These are phyloP conservation scores for Scomber japonicus DNA, from an alignment of 2,113 vertebrate species.

Conservation along the genomic window DNA sequence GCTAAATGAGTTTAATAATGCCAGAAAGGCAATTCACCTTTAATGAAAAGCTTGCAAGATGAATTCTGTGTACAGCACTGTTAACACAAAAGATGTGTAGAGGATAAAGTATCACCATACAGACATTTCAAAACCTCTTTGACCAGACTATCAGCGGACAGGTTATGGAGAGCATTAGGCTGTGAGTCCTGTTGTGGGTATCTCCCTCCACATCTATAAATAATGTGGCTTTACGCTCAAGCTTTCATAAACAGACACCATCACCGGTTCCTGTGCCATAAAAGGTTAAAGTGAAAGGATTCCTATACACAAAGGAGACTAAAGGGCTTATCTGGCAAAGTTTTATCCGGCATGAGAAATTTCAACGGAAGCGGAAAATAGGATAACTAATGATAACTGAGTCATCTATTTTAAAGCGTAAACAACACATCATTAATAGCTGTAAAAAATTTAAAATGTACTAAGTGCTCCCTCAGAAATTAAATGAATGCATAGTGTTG, in stretches of 20 bases:
- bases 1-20: constrained; percentile 69
- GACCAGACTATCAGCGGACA: constrained; percentile 25
- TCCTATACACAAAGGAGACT: constrained; percentile 10
- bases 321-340: constrained; percentile 16
- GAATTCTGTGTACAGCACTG: constrained; percentile 31
- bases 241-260: constrained; percentile 73
- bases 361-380: constrained; percentile 11
- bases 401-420: constrained; percentile 70
- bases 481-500: constrained; percentile 9
- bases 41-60: constrained; percentile 35
- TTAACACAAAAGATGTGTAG: constrained; percentile 43
- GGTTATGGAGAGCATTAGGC: constrained; percentile 35
- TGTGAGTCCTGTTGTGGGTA: constrained; percentile 43
- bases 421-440: constrained; percentile 76
- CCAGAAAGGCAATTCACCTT: constrained; percentile 62
- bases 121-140: constrained; percentile 15
- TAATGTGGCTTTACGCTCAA: constrained; percentile 73
- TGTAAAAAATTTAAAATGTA: constrained; percentile 45
- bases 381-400: constrained; percentile 37
- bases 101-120: constrained; percentile 12
- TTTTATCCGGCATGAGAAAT: background rate
- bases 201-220: constrained; percentile 80
- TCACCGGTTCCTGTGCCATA: constrained; percentile 63
- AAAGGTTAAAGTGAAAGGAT: constrained; percentile 71
- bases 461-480: constrained; percentile 36